Evolutionary conservation across 2,888 invertebrate genomes (phyloP).

Genomic region (Lymantria monacha): DNA sequence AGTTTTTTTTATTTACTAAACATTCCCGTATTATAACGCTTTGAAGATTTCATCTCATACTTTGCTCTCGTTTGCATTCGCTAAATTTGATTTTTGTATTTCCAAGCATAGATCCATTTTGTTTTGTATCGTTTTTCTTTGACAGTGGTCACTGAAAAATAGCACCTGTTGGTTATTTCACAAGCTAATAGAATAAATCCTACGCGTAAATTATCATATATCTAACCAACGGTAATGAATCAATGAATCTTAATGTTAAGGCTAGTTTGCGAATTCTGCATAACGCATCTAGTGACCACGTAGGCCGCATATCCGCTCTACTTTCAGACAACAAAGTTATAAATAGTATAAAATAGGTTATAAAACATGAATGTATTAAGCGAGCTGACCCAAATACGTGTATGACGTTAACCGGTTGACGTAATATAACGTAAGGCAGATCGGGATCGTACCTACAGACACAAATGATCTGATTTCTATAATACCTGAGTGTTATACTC

Average conservation of each 20-base stretch:
- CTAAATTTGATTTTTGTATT: too few species aligned
- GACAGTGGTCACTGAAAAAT: too few species aligned
- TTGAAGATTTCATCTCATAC: conserved; percentile 26
- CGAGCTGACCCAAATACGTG: conserved; percentile 70
- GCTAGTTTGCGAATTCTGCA: conserved; percentile 17
- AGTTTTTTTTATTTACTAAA: conserved; percentile 28
- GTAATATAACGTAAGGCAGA: conserved; percentile 55
- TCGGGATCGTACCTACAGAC: conserved; percentile 46
- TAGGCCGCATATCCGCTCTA: conserved; percentile 45
- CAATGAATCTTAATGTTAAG: conserved; percentile 15
- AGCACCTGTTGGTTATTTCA: too few species aligned
- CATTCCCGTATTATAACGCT: conserved; percentile 12
- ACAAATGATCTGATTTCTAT: conserved; percentile 53
- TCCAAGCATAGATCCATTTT: too few species aligned
- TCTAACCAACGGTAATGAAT: neutral
- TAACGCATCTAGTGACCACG: conserved; percentile 33
- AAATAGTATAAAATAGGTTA: conserved; percentile 67
- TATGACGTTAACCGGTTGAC: conserved; percentile 66
- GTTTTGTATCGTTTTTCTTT: too few species aligned
- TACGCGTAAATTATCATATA: too few species aligned
- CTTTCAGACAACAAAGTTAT: conserved; percentile 47
- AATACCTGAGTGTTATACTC: conserved; percentile 20
- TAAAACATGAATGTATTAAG: conserved; percentile 64
- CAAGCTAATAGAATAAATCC: too few species aligned
- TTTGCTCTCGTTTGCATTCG: too few species aligned